Evolutionary conservation across 2,797 vertebrate species (phyloP).

Genomic region (Poecilia wingei): DNA sequence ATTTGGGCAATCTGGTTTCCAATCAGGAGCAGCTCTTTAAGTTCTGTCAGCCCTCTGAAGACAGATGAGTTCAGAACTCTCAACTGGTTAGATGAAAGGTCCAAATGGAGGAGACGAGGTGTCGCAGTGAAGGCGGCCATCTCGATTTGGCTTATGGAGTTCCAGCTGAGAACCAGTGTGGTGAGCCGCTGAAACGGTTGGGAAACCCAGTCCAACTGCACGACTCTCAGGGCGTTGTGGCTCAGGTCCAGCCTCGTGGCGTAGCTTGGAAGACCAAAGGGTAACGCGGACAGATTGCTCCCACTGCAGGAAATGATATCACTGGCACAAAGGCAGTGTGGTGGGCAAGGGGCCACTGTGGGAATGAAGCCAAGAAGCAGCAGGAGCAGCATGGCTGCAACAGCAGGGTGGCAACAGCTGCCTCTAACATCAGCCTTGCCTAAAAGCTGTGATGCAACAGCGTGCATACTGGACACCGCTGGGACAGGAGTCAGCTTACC

Average conservation of each 20-base stretch:
- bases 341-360: slow-evolving; percentile 80
- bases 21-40: slow-evolving; percentile 88
- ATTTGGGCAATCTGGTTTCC: slow-evolving; percentile 85
- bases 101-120: slow-evolving; percentile 85
- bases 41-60: slow-evolving; percentile 82
- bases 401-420: slow-evolving; percentile 23
- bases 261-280: slow-evolving; percentile 82
- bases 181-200: slow-evolving; percentile 79
- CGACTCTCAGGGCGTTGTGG: slow-evolving; percentile 84
- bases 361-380: slow-evolving; percentile 69
- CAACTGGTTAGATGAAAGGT: slow-evolving; percentile 89
- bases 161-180: slow-evolving; percentile 85
- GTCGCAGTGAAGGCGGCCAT: slow-evolving; percentile 81
- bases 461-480: slow-evolving; percentile 66
- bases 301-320: slow-evolving; percentile 91
- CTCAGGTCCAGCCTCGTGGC: slow-evolving; percentile 88
- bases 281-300: slow-evolving; percentile 84
- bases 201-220: slow-evolving; percentile 84
- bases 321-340: slow-evolving; percentile 88
- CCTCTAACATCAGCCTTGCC: slow-evolving; percentile 16
- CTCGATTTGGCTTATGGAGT: slow-evolving; percentile 82
- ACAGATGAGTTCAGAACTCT: slow-evolving; percentile 77
- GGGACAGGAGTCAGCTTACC: slow-evolving; percentile 60
- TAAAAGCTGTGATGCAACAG: slow-evolving; percentile 34
- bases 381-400: slow-evolving; percentile 79